Base-by-base conservation (phyloP, 2,113 vertebrate genomes). In the Accipiter virgatus region DNA sequence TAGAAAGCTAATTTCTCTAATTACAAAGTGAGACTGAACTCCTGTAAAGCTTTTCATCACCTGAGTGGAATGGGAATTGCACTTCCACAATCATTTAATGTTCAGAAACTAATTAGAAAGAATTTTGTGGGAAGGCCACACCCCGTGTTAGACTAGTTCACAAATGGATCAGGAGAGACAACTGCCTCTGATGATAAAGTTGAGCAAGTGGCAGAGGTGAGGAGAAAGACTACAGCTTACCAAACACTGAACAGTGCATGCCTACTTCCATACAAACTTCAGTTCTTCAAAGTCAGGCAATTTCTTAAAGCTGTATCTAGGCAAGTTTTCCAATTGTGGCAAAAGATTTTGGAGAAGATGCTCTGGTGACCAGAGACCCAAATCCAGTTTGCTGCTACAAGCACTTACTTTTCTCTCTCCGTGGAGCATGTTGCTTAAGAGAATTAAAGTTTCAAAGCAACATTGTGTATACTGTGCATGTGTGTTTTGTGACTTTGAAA, bases 1-100 rank as follows among this genome's bases (percentile, higher is more conserved):
- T 95, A 97, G 96, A 94, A 94, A 97, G 97, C 94, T 98, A 97
- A 98, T 98, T 98, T 98, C 95, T 98, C 38, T 97, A 97, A 98
- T 97, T 98, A 96, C 94, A 82, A 97, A 98, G 91, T 98, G 97
- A 96, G 96, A 97, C 94, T 98, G 97, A 98, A 73, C 85, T 97
- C 91, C 88, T 94, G 88, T 91, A 96, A 97, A 96, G 80, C 94
- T 98, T 98, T 98, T 97, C 94, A 97, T 97, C 96, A 83, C 96
- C 96, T 97, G 92, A 92, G 95, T 96, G 86, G 73, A 86, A 83
- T 97, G 92, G 94, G 97, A 97, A 97, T 97, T 93, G 93, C 68
- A 53, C 91, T 97, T 97, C 88, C 79, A 96, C 72, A 90, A 92
- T 95, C 72, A 96, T 87, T 92, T 96, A 96, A 90, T 62, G 81